phyloP scores from a whole-genome alignment of 1,140 invertebrate species.

The Macrotrachela quadricornifera region DNA sequence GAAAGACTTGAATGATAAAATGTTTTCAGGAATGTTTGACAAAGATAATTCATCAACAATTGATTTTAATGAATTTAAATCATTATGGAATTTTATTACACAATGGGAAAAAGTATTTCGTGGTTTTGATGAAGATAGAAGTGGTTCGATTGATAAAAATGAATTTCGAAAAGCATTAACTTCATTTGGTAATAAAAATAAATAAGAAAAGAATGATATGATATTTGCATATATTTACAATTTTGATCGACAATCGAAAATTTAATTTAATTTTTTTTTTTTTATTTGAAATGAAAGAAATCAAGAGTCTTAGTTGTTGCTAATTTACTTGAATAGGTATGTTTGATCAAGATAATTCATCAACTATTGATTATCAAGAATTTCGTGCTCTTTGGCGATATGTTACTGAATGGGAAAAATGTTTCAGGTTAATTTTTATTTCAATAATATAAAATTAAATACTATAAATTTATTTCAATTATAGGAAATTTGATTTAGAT shows the following conservation, averaged over 20 bases:
- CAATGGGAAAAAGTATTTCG: conserved; percentile 91
- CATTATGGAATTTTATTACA: conserved; percentile 87
- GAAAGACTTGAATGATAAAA: no score
- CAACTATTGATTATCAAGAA: conserved; percentile 78
- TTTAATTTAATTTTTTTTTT: neutral
- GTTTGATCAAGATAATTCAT: conserved; percentile 75
- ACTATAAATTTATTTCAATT: no score
- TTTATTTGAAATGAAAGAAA: no score
- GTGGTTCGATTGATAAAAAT: conserved; percentile 69
- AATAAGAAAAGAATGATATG: neutral
- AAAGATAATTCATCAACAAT: conserved; percentile 64
- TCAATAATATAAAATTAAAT: no score
- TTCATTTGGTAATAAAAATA: conserved; percentile 47
- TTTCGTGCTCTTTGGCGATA: conserved; percentile 91
- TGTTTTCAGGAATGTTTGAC: conserved; percentile 69
- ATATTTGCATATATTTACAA: neutral
- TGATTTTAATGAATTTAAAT: conserved; percentile 77
- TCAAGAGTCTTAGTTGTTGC: no score
- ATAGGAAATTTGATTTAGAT: conserved; percentile 57
- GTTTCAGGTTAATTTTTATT: conserved; percentile 46
- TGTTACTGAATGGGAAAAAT: conserved; percentile 85
- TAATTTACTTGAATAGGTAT: conserved; percentile 40
- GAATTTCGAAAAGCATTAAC: conserved; percentile 72
- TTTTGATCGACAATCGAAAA: conserved; percentile 1
- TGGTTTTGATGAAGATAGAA: conserved; percentile 76